Conservation (phyloP, 2,888 invertebrate genomes). For the Cephus rjabovi region DNA sequence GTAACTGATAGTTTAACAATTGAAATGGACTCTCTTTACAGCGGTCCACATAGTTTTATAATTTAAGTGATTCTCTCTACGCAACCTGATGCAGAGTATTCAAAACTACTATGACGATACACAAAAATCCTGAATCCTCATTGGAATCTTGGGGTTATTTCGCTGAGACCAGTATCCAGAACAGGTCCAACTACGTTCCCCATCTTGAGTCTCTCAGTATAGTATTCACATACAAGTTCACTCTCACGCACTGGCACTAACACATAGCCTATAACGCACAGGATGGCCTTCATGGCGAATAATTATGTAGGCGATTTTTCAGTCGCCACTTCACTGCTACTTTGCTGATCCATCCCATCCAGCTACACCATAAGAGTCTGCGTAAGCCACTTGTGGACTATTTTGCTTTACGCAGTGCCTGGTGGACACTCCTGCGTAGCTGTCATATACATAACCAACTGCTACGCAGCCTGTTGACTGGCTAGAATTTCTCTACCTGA, state of each 20-base stretch:
- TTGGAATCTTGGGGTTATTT: constrained; percentile 54
- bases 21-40: background rate
- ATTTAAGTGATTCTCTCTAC: background rate
- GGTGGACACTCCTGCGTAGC: background rate
- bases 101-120: background rate
- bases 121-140: background rate
- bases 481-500: background rate
- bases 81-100: background rate
- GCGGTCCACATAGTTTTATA: background rate
- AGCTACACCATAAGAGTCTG: background rate
- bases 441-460: background rate
- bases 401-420: background rate
- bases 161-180: constrained; percentile 56
- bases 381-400: background rate
- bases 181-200: constrained; percentile 47
- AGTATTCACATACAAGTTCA: constrained; percentile 1
- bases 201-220: constrained; percentile 1
- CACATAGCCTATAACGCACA: constrained; percentile 44
- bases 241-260: constrained; percentile 18
- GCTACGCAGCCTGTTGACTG: background rate
- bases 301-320: constrained; percentile 58
- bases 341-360: background rate
- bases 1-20: background rate
- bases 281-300: constrained; percentile 59
- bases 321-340: constrained; percentile 26